Evolutionary conservation across 2,113 vertebrate genomes (phyloP), one percentile per base, ranked within the genome.

Genomic region (Conger conger): DNA sequence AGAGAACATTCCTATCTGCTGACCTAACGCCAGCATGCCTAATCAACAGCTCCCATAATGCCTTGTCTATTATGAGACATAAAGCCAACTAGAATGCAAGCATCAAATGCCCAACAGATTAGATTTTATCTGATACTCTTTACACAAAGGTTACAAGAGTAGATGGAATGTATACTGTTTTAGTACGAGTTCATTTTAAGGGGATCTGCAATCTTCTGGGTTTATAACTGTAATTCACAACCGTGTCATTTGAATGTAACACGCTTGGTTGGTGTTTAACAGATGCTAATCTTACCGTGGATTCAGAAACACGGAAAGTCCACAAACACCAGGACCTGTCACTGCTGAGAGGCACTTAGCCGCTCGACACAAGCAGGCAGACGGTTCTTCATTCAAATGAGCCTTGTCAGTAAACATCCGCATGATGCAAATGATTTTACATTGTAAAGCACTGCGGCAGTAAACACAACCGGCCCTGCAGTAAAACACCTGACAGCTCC

Each of bases 1-100:
- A 3, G 18, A 3, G 57, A 86, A 89, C 93, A 93, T 92, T 94
- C 92, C 93, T 91, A 90, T 91, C 60, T 82, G 87, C 91, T 92
- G 90, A 93, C 87, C 13, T 68, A 68, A 90, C 78, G 84, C 54
- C 79, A 86, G 81, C 45, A 86, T 86, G 87, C 7, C 57, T 88
- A 90, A 82, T 76, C 78, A 0, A 54, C 84, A 80, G 80, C 35
- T 76, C 35, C 33, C 82, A 63, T 88, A 83, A 81, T 20, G 76
- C 23, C 36, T 9, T 36, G 80, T 30, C n/a, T 73, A 33, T 73
- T 27, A 30, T 33, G 17, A 35, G 16, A 16, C 23, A 63, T n/a
- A 57, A 45, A 35, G 30, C 54, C 77, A 60, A 36, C 78, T 60
- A 68, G 36, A 79, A 63, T 35, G 30, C 45, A 30, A n/a, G 83